These are phyloP conservation scores for Rhabdomys pumilio DNA, from an alignment of 2,797 vertebrate species.

Conservation along the genomic window DNA sequence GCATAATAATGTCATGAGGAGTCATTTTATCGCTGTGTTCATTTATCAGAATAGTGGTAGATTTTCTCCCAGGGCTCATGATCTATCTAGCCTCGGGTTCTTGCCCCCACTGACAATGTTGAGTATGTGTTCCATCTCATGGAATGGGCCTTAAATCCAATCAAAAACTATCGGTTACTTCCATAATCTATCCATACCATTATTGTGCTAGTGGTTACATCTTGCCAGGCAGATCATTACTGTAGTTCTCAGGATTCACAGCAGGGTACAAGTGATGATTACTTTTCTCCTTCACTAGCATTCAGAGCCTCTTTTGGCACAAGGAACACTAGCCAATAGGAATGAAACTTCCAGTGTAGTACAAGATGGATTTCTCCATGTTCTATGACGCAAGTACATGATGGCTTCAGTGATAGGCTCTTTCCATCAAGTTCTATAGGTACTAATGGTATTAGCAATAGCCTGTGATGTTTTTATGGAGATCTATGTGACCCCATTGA, in stretches of 20 bases:
- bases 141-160: too few species aligned
- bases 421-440: not conserved
- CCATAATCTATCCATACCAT: not conserved
- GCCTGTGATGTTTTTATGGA: not conserved
- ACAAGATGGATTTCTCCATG: not conserved
- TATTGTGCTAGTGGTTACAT: not conserved
- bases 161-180: not conserved
- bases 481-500: not conserved
- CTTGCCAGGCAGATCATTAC: not conserved
- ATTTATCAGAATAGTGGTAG: not conserved
- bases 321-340: not conserved
- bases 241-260: not conserved
- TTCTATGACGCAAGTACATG: too few species aligned
- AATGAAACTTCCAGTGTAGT: not conserved
- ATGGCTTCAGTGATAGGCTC: not conserved
- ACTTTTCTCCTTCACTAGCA: not conserved
- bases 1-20: not conserved
- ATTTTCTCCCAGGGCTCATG: not conserved
- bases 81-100: not conserved
- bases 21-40: not conserved
- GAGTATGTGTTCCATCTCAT: not conserved
- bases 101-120: not conserved
- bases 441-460: not conserved
- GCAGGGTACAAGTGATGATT: not conserved
- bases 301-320: not conserved